Evolutionary conservation across 2,797 vertebrate species (phyloP), one percentile per base, ranked within the genome.

Genomic region (Neoniphon sammara): DNA sequence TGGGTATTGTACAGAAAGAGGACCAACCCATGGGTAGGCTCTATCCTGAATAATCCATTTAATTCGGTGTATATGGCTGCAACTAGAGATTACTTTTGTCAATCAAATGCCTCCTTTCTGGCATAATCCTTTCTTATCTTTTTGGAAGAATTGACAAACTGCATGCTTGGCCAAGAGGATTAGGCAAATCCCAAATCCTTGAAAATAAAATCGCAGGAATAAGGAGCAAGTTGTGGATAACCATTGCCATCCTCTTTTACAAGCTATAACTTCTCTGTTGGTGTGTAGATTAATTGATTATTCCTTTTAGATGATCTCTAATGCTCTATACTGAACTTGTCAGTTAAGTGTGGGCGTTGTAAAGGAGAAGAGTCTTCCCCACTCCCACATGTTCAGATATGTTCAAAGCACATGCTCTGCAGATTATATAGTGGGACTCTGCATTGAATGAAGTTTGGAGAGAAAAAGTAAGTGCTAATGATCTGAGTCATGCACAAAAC

Each of bases 21-120:
- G 42, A 63, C 30, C 27, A 20, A 57, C 15, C 50, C 30, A 25
- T 57, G 34, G 63, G 39, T 81, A 44, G 14, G n/a, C 50, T 75
- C 23, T 31, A 44, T 63, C 31, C 44, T 63, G 36, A 27, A 66
- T 86, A 78, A 91, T 89, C 80, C 74, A 68, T 61, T 84, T 87
- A 75, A 86, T 83, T 83, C 59, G n/a, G 47, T 80, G 65, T 73
- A 53, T 63, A 66, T 67, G 27, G 57, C 39, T 71, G 53, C 66
- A 72, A 66, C 73, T 42, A 58, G 54, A 72, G 73, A 82, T 84
- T 60, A 80, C 54, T 67, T 27, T 71, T 75, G 54, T 67, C 73
- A 74, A 36, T 73, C 71, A 80, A 82, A 75, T 73, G 56, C 55
- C 30, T 46, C 67, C 84, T 83, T 63, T 12, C 5, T 59, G 62